A percentile compares a stretch with the other conserved stretches of the same genome.
Evolutionary conservation across 2,797 vertebrate species (phyloP).

Genomic region (Micrastur ruficollis): DNA sequence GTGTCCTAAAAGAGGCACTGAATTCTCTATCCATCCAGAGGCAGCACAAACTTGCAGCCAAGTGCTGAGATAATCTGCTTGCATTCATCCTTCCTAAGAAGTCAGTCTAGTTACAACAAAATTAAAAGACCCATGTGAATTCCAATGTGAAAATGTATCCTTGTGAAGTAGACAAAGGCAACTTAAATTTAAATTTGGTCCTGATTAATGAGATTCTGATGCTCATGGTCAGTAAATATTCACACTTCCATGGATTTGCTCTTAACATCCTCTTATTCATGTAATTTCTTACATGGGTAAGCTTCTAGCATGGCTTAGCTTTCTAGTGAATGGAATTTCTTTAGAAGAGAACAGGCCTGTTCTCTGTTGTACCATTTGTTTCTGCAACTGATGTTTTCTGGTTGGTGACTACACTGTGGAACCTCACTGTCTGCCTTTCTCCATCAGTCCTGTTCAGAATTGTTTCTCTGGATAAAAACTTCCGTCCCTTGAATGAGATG

Average conservation of each 20-base stretch:
- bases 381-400: not conserved
- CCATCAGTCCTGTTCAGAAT: conserved; percentile 84
- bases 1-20: not conserved
- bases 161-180: not conserved
- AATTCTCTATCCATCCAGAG: not conserved
- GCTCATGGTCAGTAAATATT: not conserved
- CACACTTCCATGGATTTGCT: not conserved
- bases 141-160: not conserved
- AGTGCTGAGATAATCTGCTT: conserved; percentile 2
- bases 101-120: not conserved
- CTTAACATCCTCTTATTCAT: not conserved
- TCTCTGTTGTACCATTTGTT: not conserved
- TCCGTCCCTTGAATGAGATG: conserved; percentile 70
- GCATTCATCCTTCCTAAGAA: not conserved
- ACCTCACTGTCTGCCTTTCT: conserved; percentile 27
- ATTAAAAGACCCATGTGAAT: not conserved
- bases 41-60: not conserved
- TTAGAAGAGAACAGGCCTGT: not conserved
- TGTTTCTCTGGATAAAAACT: conserved; percentile 76
- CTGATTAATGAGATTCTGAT: not conserved
- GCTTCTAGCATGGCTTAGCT: not conserved
- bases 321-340: not conserved
- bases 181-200: not conserved
- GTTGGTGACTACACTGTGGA: not conserved
- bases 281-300: not conserved